Evolutionary conservation across 2,113 vertebrate species (phyloP).

Genomic region (Acanthochromis polyacanthus): DNA sequence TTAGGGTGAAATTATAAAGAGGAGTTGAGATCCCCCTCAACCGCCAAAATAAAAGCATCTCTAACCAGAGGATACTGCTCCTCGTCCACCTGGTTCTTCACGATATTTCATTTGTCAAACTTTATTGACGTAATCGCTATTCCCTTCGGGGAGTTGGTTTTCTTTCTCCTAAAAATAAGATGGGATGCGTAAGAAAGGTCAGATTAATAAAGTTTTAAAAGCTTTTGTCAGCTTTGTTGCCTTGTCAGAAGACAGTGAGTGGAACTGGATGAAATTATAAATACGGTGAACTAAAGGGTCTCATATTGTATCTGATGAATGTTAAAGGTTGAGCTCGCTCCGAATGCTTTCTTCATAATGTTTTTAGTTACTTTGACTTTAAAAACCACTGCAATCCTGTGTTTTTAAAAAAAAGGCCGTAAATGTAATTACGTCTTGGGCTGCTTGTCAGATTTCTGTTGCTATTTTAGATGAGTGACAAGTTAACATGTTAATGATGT

Average conservation of each 20-base stretch:
- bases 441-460: not conserved
- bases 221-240: slow-evolving; percentile 2
- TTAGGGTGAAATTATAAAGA: slow-evolving; percentile 41
- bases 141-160: slow-evolving; percentile 3
- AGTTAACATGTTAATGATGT: not conserved
- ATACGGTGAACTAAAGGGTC: not conserved
- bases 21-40: not conserved
- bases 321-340: slow-evolving; percentile 9
- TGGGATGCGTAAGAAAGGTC: slow-evolving; percentile 16
- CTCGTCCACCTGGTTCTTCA: slow-evolving; percentile 13
- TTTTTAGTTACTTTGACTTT: not conserved
- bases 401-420: too few relatives aligned
- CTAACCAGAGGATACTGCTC: slow-evolving; percentile 4
- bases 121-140: slow-evolving; percentile 17
- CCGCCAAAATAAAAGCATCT: slow-evolving; percentile 1
- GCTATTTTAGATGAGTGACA: not conserved
- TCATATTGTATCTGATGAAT: slow-evolving; percentile 6
- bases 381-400: too few relatives aligned
- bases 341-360: not conserved
- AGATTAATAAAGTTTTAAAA: slow-evolving; percentile 3
- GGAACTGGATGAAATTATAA: slow-evolving; percentile 5
- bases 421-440: too few relatives aligned
- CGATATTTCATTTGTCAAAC: slow-evolving; percentile 11
- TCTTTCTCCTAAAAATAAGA: slow-evolving; percentile 41
- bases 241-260: slow-evolving; percentile 5